phyloP scores from a whole-genome alignment of 2,888 invertebrate genomes.

The Chymomyza fuscimana region DNA sequence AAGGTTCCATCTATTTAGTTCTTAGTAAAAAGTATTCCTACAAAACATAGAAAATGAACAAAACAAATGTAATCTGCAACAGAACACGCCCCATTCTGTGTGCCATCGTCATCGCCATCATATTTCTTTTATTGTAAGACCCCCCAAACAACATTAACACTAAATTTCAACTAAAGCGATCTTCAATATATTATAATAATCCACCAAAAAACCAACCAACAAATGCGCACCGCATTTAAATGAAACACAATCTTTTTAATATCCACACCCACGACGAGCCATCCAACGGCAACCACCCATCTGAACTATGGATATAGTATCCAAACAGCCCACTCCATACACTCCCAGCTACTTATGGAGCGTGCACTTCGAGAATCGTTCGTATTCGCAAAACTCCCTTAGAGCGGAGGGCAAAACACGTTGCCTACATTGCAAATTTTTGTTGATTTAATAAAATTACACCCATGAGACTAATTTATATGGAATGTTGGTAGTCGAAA shows the following conservation, averaged over 20 bases:
- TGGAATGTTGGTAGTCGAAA: constrained; percentile 68
- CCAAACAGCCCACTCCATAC: constrained; percentile 7
- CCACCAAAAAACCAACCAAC: constrained; percentile 55
- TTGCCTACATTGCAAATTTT: constrained; percentile 77
- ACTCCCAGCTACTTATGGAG: constrained; percentile 57
- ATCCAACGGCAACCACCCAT: constrained; percentile 23
- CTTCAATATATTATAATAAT: constrained; percentile 74
- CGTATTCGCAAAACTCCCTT: not conserved
- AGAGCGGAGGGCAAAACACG: constrained; percentile 37
- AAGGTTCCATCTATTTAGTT: too few relatives aligned
- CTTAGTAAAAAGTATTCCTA: not conserved
- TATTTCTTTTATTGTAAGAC: constrained; percentile 21
- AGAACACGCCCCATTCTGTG: not conserved
- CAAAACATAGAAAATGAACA: not conserved
- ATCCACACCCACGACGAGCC: constrained; percentile 27
- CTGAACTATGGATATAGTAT: constrained; percentile 9
- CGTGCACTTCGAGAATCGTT: constrained; percentile 4
- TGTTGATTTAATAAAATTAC: constrained; percentile 79
- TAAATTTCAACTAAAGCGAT: constrained; percentile 68
- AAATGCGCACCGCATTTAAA: constrained; percentile 61
- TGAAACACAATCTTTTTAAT: constrained; percentile 63
- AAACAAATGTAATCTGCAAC: not conserved
- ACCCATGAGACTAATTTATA: constrained; percentile 79
- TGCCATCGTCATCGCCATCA: constrained; percentile 14
- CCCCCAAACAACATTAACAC: constrained; percentile 44